phyloP scores from a whole-genome alignment of 2,888 invertebrate genomes.

The Miltochrista miniata region DNA sequence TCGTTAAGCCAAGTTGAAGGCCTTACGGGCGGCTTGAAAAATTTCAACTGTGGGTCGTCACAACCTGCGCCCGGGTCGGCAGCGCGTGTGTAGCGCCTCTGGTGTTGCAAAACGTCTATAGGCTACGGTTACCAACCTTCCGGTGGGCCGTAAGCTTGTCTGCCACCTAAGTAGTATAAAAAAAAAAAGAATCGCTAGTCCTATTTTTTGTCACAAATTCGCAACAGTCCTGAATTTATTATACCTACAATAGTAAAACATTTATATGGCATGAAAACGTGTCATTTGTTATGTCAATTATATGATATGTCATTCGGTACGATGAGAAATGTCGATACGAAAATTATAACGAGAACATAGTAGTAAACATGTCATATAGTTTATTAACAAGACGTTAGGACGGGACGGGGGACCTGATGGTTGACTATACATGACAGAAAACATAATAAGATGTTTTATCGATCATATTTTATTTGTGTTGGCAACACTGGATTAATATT shows the following conservation, averaged over 20 bases:
- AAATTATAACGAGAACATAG: conserved; percentile 23
- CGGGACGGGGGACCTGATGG: conserved; percentile 7
- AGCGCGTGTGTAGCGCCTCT: too few relatives aligned
- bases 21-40: too few relatives aligned
- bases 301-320: conserved; percentile 1
- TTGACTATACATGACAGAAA: conserved; percentile 8
- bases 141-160: too few relatives aligned
- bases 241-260: conserved; percentile 22
- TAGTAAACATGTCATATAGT: conserved; percentile 20
- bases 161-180: too few relatives aligned
- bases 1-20: too few relatives aligned
- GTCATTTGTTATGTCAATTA: conserved; percentile 15
- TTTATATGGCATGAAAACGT: conserved; percentile 21
- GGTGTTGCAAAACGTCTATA: too few relatives aligned
- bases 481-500: conserved; percentile 5
- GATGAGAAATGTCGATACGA: conserved; percentile 20
- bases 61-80: too few relatives aligned
- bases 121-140: too few relatives aligned
- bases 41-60: too few relatives aligned
- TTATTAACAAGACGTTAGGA: conserved; percentile 22
- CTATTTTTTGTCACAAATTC: too few relatives aligned
- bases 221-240: too few relatives aligned
- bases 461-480: conserved; percentile 9
- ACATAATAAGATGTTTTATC: conserved; percentile 4
- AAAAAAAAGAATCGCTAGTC: too few relatives aligned